phyloP scores from a whole-genome alignment of 2,113 vertebrate genomes.

The Cariama cristata region DNA sequence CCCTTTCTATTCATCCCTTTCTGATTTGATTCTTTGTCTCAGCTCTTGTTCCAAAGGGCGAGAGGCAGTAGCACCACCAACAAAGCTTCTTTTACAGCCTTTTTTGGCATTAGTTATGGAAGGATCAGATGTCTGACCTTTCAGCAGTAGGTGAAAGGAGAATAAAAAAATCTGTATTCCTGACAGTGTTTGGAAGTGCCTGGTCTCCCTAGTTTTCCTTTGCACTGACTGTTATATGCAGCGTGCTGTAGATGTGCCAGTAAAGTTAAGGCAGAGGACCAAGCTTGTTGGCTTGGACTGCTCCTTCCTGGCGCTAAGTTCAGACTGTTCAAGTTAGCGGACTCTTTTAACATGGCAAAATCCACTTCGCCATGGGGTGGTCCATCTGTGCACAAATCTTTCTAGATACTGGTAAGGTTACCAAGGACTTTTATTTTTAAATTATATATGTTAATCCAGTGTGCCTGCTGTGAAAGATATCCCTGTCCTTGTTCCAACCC shows the following conservation, averaged over 20 bases:
- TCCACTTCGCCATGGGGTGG: background rate
- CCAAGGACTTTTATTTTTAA: background rate
- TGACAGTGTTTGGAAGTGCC: background rate
- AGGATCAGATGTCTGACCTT: slow-evolving; percentile 38
- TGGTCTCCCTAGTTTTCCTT: background rate
- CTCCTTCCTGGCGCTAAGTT: background rate
- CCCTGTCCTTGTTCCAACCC: background rate
- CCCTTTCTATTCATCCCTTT: background rate
- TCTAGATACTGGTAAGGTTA: background rate
- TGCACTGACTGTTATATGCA: background rate
- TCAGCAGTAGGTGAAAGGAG: slow-evolving; percentile 23
- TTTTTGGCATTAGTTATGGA: slow-evolving; percentile 20
- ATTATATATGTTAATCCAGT: background rate
- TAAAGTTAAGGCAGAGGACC: background rate
- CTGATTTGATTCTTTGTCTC: slow-evolving; percentile 4
- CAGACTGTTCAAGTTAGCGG: background rate
- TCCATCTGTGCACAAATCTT: background rate
- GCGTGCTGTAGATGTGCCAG: background rate
- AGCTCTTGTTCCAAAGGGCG: background rate
- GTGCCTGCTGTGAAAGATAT: background rate
- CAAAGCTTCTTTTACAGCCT: slow-evolving; percentile 33
- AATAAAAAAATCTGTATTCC: background rate
- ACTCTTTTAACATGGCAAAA: background rate
- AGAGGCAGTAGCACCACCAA: background rate
- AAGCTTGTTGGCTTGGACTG: background rate